phyloP scores from a whole-genome alignment of 1,140 invertebrate genomes.

The Pseudomyrmex concolor region DNA sequence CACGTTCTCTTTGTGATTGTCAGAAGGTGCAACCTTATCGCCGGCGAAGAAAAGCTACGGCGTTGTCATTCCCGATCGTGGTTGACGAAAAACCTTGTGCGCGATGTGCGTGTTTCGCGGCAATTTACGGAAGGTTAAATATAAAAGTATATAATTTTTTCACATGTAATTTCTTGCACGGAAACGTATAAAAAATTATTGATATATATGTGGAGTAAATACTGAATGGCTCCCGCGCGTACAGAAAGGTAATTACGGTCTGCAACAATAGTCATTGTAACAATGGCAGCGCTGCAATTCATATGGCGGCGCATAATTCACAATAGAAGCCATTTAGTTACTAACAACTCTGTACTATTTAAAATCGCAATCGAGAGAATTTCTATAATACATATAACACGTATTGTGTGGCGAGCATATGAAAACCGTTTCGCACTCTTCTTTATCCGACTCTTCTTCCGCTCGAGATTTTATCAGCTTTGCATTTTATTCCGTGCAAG shows the following conservation, averaged over 20 bases:
- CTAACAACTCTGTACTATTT: not conserved
- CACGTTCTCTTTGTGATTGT: constrained; percentile 5
- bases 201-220: not conserved
- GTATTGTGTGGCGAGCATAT: too few relatives aligned
- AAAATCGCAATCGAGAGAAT: constrained; percentile 1
- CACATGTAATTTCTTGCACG: not conserved
- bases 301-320: not conserved
- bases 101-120: not conserved
- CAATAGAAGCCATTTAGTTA: not conserved
- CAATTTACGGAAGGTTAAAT: not conserved
- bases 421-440: too few relatives aligned
- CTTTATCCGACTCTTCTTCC: too few relatives aligned
- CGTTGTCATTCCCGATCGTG: constrained; percentile 21
- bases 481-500: not conserved
- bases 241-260: constrained; percentile 10
- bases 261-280: not conserved
- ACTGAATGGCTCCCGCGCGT: not conserved
- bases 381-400: not conserved
- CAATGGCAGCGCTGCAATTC: not conserved
- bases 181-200: not conserved
- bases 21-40: constrained; percentile 22
- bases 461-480: not conserved
- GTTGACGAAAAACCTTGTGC: not conserved
- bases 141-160: not conserved
- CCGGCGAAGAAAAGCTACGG: not conserved